Evolutionary conservation across 30 jellyfish, hydroid and myxozoan species (phyloP).

Genomic region (Catostylus mosaicus): DNA sequence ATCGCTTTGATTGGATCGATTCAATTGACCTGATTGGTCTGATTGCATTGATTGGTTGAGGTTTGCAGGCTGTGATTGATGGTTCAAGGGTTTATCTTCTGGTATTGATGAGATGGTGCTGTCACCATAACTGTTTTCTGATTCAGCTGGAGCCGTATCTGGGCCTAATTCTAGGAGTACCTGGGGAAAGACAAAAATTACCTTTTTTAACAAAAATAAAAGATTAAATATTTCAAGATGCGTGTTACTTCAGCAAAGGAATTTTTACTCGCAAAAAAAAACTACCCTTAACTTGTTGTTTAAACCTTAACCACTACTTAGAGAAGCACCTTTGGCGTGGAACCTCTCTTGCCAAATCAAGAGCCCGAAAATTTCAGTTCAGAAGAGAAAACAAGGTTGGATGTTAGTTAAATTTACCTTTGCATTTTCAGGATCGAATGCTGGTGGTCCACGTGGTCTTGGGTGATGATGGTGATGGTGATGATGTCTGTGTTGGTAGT

Average conservation of each 20-base stretch:
- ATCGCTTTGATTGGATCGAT: slow-evolving; percentile 37
- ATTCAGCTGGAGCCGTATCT: slow-evolving; percentile 82
- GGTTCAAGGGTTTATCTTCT: slow-evolving; percentile 39
- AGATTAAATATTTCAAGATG: background rate
- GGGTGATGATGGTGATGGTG: slow-evolving; percentile 85
- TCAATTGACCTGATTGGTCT: slow-evolving; percentile 43
- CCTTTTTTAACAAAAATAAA: background rate
- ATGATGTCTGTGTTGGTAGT: slow-evolving; percentile 56
- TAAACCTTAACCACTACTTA: too few species aligned
- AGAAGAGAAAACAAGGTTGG: too few species aligned
- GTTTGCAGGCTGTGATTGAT: slow-evolving; percentile 44
- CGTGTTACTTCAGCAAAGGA: background rate
- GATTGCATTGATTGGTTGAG: slow-evolving; percentile 57
- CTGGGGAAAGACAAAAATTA: slow-evolving; percentile 24
- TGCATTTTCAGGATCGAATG: slow-evolving; percentile 82
- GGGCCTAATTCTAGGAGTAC: slow-evolving; percentile 93
- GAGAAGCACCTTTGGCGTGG: too few species aligned
- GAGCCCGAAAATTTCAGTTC: too few species aligned
- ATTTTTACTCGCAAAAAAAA: background rate
- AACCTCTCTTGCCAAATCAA: too few species aligned
- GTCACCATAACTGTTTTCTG: slow-evolving; percentile 67
- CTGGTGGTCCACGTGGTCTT: slow-evolving; percentile 53
- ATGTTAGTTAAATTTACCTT: slow-evolving; percentile 65
- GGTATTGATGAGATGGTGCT: slow-evolving; percentile 66
- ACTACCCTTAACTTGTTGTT: too few species aligned